Conservation (phyloP, 2,113 vertebrate species). For the Limanda limanda region DNA sequence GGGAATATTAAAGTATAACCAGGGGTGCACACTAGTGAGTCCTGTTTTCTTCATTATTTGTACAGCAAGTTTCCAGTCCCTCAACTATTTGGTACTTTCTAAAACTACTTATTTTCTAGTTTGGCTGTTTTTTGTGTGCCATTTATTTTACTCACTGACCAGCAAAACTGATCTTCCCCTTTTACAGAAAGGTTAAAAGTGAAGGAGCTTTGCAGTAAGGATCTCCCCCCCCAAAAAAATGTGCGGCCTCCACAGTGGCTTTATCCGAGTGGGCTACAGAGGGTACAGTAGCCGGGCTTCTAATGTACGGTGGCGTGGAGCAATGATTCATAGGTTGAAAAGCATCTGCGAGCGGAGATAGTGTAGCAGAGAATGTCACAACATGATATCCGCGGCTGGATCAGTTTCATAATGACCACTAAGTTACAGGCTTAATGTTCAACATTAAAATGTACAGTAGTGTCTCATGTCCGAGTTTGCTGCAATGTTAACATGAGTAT, state of each 20-base stretch:
- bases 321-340: conserved; percentile 61
- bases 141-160: conserved; percentile 9
- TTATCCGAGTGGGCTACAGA: conserved; percentile 33
- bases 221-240: conserved; percentile 11
- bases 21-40: not conserved
- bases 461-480: conserved; percentile 35
- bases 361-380: conserved; percentile 54
- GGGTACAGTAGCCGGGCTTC: conserved; percentile 22
- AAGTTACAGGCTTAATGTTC: conserved; percentile 32
- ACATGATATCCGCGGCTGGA: conserved; percentile 62
- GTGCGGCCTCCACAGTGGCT: not conserved
- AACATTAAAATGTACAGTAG: conserved; percentile 33
- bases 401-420: conserved; percentile 55
- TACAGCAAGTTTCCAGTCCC: not conserved
- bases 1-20: not conserved
- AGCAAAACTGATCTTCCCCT: not conserved
- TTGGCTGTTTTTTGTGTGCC: not conserved
- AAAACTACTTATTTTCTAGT: not conserved
- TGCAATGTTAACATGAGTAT: conserved; percentile 36
- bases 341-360: conserved; percentile 60
- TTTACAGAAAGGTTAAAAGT: not conserved
- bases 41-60: not conserved
- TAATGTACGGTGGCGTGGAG: conserved; percentile 42
- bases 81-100: not conserved
- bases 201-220: conserved; percentile 8